Conservation (phyloP, 2,888 invertebrate species). For the Tineola bisselliella region DNA sequence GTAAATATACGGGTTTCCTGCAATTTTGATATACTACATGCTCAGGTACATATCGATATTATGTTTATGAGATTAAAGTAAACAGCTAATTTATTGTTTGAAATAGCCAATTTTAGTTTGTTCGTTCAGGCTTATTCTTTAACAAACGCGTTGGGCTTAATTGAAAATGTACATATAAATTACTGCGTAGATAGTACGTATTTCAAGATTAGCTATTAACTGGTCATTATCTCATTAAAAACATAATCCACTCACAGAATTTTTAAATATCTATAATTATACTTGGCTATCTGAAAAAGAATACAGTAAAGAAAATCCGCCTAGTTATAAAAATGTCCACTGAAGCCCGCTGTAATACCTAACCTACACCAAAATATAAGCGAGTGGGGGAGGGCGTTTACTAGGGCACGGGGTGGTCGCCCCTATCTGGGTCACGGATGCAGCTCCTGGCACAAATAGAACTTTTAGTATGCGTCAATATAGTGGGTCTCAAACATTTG, state of each 20-base stretch:
- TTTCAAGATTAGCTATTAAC: too few relatives aligned
- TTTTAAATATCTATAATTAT: too few relatives aligned
- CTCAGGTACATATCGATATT: not conserved
- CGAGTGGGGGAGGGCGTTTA: slow-evolving; percentile 25
- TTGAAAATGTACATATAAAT: too few relatives aligned
- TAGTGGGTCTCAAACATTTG: not conserved
- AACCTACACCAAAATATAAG: slow-evolving; percentile 60
- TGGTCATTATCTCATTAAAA: too few relatives aligned
- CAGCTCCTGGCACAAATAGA: slow-evolving; percentile 63
- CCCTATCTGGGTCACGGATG: slow-evolving; percentile 59
- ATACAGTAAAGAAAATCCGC: not conserved
- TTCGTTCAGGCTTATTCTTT: too few relatives aligned
- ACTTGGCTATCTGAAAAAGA: not conserved
- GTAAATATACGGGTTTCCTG: slow-evolving; percentile 13
- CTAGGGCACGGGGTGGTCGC: slow-evolving; percentile 30
- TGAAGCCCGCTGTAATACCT: slow-evolving; percentile 24
- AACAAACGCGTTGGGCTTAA: too few relatives aligned
- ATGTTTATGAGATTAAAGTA: too few relatives aligned
- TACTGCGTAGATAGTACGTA: too few relatives aligned
- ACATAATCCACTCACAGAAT: too few relatives aligned
- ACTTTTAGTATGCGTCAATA: not conserved
- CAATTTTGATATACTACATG: slow-evolving; percentile 14
- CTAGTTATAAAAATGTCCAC: slow-evolving; percentile 17
- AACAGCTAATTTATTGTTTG: too few relatives aligned
- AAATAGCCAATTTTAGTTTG: too few relatives aligned